phyloP scores from a whole-genome alignment of 2,113 vertebrate genomes.

The Nycticebus coucang region DNA sequence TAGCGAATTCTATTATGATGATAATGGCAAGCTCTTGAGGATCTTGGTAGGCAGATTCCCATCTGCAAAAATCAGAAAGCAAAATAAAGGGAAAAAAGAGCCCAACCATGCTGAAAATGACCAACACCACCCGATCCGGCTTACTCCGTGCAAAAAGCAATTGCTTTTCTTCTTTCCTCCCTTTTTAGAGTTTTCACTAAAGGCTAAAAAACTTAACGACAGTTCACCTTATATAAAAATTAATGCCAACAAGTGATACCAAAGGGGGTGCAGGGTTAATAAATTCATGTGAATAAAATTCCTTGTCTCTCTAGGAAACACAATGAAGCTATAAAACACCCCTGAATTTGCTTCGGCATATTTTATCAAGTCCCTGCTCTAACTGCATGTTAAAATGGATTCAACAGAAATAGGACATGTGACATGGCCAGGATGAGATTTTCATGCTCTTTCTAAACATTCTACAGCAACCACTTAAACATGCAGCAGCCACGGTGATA shows the following conservation, averaged over 20 bases:
- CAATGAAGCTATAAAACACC: slow-evolving; percentile 14
- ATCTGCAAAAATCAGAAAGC: slow-evolving; percentile 7
- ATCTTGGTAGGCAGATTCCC: background rate
- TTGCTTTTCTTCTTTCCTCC: background rate
- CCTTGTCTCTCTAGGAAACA: slow-evolving; percentile 58
- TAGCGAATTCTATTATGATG: background rate
- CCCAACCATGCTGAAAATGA: background rate
- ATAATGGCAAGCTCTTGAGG: slow-evolving; percentile 1
- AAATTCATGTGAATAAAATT: slow-evolving; percentile 57
- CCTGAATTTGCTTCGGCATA: slow-evolving; percentile 1
- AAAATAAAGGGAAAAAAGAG: background rate
- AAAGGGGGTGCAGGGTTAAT: slow-evolving; percentile 15
- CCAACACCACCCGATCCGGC: background rate
- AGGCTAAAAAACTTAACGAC: background rate
- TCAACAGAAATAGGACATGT: slow-evolving; percentile 32
- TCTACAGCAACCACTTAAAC: slow-evolving; percentile 55
- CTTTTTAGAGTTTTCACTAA: background rate
- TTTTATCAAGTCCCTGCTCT: background rate
- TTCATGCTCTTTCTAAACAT: slow-evolving; percentile 63
- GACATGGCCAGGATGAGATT: background rate
- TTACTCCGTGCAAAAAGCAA: background rate
- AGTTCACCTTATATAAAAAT: background rate
- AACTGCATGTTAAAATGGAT: background rate
- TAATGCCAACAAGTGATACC: background rate
- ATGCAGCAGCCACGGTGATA: background rate